A percentile compares a stretch with the other conserved stretches of the same genome.
Evolutionary conservation across 2,797 vertebrate species (phyloP).

Genomic region (Scolopax rusticola): DNA sequence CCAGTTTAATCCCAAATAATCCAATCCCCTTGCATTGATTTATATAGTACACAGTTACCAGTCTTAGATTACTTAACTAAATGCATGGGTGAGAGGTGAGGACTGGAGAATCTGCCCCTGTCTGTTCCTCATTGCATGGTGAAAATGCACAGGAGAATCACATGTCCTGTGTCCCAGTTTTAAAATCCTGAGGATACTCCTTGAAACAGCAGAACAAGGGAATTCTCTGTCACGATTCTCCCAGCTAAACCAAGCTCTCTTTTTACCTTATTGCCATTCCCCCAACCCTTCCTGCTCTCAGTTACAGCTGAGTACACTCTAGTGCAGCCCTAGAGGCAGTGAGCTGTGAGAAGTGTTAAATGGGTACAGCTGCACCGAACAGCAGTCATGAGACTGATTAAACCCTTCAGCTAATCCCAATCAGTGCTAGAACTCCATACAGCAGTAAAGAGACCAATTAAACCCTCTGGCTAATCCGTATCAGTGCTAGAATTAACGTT

Average conservation of each 20-base stretch:
- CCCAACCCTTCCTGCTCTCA: background rate
- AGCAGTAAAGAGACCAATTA: background rate
- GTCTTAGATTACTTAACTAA: background rate
- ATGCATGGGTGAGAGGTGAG: background rate
- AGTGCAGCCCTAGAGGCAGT: background rate
- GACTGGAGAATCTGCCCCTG: background rate
- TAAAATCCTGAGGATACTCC: background rate
- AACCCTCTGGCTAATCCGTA: background rate
- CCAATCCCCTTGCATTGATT: background rate
- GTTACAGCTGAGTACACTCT: background rate
- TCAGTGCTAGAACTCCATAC: background rate
- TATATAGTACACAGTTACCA: background rate
- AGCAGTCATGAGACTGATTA: background rate
- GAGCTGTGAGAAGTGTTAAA: background rate
- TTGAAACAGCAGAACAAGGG: background rate
- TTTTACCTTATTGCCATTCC: background rate
- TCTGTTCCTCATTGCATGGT: background rate
- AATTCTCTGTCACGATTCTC: background rate
- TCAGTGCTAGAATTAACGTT: background rate
- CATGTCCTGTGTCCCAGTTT: background rate
- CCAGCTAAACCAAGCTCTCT: background rate
- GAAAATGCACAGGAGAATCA: background rate
- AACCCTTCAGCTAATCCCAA: background rate
- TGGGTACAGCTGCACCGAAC: background rate
- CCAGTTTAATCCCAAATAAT: background rate